Conservation (phyloP, 2,888 invertebrate genomes). For the Sphecodes monilicornis region DNA sequence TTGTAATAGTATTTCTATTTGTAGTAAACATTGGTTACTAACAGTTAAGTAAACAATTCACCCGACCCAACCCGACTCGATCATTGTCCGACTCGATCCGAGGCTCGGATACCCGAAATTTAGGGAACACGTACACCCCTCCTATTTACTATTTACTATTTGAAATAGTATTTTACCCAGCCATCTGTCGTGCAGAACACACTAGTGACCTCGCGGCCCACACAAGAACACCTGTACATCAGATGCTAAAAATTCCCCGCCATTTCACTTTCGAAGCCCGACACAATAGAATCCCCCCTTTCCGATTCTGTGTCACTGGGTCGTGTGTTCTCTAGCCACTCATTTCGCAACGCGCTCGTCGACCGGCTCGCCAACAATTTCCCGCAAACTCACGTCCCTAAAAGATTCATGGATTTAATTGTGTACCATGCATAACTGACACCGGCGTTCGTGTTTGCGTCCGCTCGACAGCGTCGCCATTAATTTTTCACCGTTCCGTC, state of each 20-base stretch:
- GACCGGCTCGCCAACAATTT: not conserved
- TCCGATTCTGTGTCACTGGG: slow-evolving; percentile 1
- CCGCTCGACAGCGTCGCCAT: not conserved
- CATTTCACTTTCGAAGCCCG: slow-evolving; percentile 5
- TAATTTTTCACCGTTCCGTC: not conserved
- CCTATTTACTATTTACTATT: too few relatives aligned
- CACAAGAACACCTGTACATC: not conserved
- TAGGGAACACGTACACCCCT: too few relatives aligned
- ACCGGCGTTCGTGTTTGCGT: not conserved
- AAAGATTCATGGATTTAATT: slow-evolving; percentile 16
- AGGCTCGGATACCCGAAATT: too few relatives aligned
- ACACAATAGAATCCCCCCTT: slow-evolving; percentile 11
- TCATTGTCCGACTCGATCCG: too few relatives aligned
- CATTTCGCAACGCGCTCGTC: not conserved
- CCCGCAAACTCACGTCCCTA: not conserved
- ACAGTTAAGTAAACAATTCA: too few relatives aligned
- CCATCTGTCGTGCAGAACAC: not conserved
- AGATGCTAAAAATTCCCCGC: not conserved
- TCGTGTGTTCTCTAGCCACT: not conserved
- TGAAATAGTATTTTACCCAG: too few relatives aligned
- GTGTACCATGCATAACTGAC: not conserved
- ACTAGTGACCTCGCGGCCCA: not conserved
- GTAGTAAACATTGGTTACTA: too few relatives aligned
- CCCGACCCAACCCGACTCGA: too few relatives aligned
- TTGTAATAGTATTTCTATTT: too few relatives aligned